Evolutionary conservation across 2,113 vertebrate genomes (phyloP), one percentile per base, ranked within the genome.

Genomic region (Procapra przewalskii): DNA sequence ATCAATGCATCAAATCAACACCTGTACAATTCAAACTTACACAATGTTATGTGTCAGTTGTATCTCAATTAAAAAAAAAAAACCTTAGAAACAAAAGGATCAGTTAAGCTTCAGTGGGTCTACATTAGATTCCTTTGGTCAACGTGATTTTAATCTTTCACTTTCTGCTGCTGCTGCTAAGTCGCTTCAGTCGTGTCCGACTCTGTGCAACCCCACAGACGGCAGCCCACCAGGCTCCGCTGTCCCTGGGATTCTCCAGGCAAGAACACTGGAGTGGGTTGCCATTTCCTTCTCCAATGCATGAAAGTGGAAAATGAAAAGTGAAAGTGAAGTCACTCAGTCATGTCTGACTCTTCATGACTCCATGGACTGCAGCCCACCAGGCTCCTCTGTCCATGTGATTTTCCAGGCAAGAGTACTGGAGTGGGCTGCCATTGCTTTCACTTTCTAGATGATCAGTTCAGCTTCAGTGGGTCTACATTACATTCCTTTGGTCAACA

Each of bases 371-470:
- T 57, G 23, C 23, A 57, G 55, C 9, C 55, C 23, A 57, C 55
- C 55, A 57, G 55, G 55, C 55, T 57, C 55, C 55, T 57, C 55
- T 2, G 1, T 25, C 55, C 55, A 10, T 57, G 55, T 9, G 55
- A 57, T 57, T 57, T 57, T 57, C 55, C 9, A 57, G 9, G 55
- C 55, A 57, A 25, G 23, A 25, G 23, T 5, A 27, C 57, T 59
- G 57, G 57, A 59, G 23, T 27, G 23, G 57, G 23, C 0, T 57
- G 55, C 57, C 57, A 59, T 59, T 59, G 57, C 71, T 71, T 94
- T 87, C 57, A 67, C 40, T 91, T 87, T 81, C 40, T 67, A 90
- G 80, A 83, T 67, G n/a, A 96, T 54, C 45, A 48, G 13, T 96
- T 79, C 85, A 79, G 29, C 48, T 85, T 64, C 59, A 57, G 4